Percentiles rank a stretch among this genome's conserved stretches.
These are phyloP conservation scores for Prionailurus bengalensis DNA, from an alignment of 2,113 vertebrate genomes.

Conservation along the genomic window DNA sequence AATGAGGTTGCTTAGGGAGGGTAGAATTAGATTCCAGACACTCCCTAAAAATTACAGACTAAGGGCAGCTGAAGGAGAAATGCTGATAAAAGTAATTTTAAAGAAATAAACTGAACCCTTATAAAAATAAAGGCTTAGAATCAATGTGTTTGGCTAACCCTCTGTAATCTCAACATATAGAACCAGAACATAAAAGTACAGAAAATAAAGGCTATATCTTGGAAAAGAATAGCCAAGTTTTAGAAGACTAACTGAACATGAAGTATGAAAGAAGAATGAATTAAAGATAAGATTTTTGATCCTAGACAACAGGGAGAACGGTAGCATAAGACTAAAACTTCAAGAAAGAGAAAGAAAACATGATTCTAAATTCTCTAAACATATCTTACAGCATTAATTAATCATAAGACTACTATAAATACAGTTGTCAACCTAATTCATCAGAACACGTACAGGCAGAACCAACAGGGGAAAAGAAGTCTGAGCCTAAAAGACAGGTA, in stretches of 20 bases:
- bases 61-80: background rate
- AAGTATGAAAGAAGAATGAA: slow-evolving; percentile 27
- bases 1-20: background rate
- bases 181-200: background rate
- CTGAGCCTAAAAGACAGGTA: background rate
- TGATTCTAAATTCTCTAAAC: slow-evolving; percentile 30
- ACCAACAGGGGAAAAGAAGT: background rate
- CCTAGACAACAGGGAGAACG: background rate
- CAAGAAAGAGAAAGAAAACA: slow-evolving; percentile 16
- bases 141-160: background rate
- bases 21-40: background rate
- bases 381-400: background rate
- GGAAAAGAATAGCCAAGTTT: background rate
- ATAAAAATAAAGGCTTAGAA: slow-evolving; percentile 18
- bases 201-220: background rate
- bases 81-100: background rate
- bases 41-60: slow-evolving; percentile 8
- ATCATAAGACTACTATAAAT: background rate
- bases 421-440: background rate
- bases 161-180: background rate
- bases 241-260: background rate
- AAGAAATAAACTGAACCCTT: slow-evolving; percentile 26
- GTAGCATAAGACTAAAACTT: background rate
- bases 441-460: background rate
- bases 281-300: slow-evolving; percentile 40